A percentile compares a stretch with the other conserved stretches of the same genome.
These are phyloP conservation scores for Neria commutata DNA, from an alignment of 2,888 invertebrate genomes.

Conservation along the genomic window DNA sequence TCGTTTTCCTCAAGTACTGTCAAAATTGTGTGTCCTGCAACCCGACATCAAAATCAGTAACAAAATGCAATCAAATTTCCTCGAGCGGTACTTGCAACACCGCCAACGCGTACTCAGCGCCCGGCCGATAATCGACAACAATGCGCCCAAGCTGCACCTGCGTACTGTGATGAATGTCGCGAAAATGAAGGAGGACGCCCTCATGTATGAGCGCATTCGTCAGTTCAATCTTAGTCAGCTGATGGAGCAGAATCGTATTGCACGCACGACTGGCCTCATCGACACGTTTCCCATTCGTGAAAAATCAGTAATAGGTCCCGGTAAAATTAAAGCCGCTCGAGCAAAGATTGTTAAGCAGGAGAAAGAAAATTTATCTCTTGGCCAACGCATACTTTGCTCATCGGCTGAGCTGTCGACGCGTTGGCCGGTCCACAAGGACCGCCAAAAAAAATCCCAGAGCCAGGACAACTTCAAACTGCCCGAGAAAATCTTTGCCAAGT, in stretches of 20 bases:
- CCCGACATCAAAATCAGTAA: too few relatives aligned
- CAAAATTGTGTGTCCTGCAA: too few relatives aligned
- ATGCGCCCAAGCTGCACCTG: background rate
- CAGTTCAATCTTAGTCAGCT: background rate
- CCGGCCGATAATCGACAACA: background rate
- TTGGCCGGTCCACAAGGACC: too few relatives aligned
- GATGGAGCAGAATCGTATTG: background rate
- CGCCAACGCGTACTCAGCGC: background rate
- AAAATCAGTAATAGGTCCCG: too few relatives aligned
- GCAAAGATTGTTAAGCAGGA: too few relatives aligned
- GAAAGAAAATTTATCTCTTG: too few relatives aligned
- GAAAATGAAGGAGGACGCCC: background rate
- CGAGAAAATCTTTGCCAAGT: constrained; percentile 80
- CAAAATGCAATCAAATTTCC: too few relatives aligned
- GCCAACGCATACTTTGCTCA: too few relatives aligned
- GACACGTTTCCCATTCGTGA: background rate
- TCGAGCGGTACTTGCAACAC: too few relatives aligned
- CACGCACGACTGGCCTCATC: background rate
- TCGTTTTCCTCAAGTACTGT: too few relatives aligned
- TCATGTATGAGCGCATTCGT: background rate
- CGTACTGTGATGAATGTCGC: background rate
- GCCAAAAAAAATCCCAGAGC: constrained; percentile 83
- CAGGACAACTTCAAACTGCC: constrained; percentile 77
- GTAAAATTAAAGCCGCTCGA: too few relatives aligned
- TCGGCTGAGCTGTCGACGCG: too few relatives aligned